Evolutionary conservation across 92 coral and sea anemone genomes (phyloP), one percentile per base, ranked within the genome.

Genomic region (Porites rus): DNA sequence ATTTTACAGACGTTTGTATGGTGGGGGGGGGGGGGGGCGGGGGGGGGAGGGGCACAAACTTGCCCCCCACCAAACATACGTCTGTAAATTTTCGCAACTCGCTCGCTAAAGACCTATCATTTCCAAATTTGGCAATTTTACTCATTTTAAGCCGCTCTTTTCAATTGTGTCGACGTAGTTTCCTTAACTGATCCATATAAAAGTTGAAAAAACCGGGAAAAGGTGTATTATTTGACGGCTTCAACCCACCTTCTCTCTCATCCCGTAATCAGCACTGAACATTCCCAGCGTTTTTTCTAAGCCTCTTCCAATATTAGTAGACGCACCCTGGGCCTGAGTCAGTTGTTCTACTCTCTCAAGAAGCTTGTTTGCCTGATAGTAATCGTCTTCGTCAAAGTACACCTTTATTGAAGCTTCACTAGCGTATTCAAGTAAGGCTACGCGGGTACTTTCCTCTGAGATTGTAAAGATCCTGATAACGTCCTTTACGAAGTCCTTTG

Each of bases 401-500:
- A 92, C 24, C 65, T 67, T 82, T n/a, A 90, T 82, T 19, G 24
- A 10, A 5, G 94, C 92, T n/a, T 51, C 67, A 2, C 59, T 59
- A 16, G 98, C 98, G 88, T 89, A 95, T 51, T 93, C 98, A 1
- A 97, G 56, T 31, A 97, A 79, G 20, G 92, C 96, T 51, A 97
- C 86, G 74, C 90, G 99, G 31, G 98, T 87, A 5, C 88, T 95
- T 12, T 84, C n/a, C 16, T 43, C 67, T 0, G 94, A 92, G 71
- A 97, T 82, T 1, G 87, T 83, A 71, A 94, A 94, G 10, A 88
- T 89, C 81, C 87, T 82, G 79, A 94, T 86, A 22, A 94, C 72
- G 56, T 93, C 88, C 38, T 87, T 84, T 75, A 94, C 86, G 72
- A 94, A 94, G 84, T 94, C 96, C 79, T 76, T 90, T 58, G 93